Conservation (phyloP, 2,797 vertebrate species). For the Octomys mimax region DNA sequence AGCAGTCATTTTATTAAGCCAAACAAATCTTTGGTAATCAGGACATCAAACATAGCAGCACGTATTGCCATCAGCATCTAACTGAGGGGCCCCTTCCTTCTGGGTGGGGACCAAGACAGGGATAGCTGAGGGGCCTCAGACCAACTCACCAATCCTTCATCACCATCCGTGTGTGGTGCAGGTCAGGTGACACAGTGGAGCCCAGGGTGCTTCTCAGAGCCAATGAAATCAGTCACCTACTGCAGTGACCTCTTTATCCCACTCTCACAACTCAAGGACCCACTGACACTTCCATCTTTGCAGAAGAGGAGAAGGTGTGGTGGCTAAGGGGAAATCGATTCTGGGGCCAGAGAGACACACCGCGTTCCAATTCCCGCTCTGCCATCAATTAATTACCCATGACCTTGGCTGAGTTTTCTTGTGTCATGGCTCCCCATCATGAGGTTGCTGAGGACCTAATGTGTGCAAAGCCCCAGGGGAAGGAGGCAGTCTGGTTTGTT, state of each 20-base stretch:
- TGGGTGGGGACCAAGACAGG: not conserved
- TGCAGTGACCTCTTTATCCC: not conserved
- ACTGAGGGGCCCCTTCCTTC: not conserved
- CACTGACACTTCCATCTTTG: not conserved
- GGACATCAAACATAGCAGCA: not conserved
- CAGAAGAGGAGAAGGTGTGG: not conserved
- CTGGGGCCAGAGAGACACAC: not conserved
- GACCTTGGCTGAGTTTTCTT: not conserved
- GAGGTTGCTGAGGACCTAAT: not conserved
- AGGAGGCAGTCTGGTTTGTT: not conserved
- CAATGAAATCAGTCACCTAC: not conserved
- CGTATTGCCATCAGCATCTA: not conserved
- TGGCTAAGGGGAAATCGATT: not conserved
- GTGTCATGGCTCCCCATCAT: not conserved
- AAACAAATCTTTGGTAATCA: not conserved
- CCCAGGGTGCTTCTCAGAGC: not conserved
- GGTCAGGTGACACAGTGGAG: not conserved
- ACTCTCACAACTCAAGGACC: not conserved
- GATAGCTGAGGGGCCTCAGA: too few species aligned
- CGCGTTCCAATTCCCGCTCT: not conserved
- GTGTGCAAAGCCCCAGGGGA: not conserved
- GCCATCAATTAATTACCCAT: not conserved
- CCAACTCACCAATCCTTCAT: too few species aligned
- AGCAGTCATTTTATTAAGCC: constrained; percentile 23
- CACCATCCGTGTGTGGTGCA: accelerated